Evolutionary conservation across 2,888 invertebrate genomes (phyloP).

Genomic region (Neoaliturus tenellus): DNA sequence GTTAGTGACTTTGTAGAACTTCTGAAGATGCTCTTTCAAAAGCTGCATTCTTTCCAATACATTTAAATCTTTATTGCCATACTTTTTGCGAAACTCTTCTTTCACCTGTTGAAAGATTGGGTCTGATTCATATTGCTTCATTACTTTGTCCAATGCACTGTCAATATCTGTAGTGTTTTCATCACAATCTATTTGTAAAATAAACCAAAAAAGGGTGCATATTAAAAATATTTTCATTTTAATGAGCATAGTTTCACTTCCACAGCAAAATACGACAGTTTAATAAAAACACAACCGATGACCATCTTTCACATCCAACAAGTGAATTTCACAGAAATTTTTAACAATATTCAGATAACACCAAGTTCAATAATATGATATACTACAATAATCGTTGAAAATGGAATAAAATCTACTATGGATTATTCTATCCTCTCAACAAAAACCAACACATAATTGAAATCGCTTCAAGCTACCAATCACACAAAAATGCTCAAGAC

Average conservation of each 20-base stretch:
- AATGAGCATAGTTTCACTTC: background rate
- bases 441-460: too few species aligned
- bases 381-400: too few species aligned
- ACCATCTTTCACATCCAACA: background rate
- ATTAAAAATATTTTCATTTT: background rate
- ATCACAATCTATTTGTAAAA: background rate
- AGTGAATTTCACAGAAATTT: background rate
- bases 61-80: slow-evolving; percentile 15
- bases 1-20: slow-evolving; percentile 12
- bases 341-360: too few species aligned
- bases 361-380: too few species aligned
- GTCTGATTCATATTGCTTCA: background rate
- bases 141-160: background rate
- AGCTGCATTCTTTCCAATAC: slow-evolving; percentile 1
- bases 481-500: too few species aligned
- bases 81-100: slow-evolving; percentile 25
- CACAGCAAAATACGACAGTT: background rate
- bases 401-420: too few species aligned
- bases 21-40: background rate
- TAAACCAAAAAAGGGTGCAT: background rate
- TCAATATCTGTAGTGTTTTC: background rate
- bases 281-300: background rate
- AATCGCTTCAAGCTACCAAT: too few species aligned
- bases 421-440: too few species aligned
- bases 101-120: slow-evolving; percentile 25